Conservation (phyloP, 2,797 vertebrate genomes). For the Chiloscyllium punctatum region DNA sequence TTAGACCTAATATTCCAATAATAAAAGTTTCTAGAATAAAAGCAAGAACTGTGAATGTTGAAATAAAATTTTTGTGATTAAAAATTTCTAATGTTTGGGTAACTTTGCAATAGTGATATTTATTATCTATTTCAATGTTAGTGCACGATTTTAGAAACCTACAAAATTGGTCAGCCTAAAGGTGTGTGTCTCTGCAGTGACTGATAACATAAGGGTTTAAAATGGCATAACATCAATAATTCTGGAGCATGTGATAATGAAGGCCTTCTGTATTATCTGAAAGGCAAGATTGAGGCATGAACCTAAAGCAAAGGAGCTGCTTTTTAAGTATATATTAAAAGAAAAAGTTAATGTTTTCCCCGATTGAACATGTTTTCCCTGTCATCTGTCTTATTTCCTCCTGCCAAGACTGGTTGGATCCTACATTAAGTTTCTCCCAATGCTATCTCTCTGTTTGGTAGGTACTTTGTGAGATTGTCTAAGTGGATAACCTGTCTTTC, state of each 20-base stretch:
- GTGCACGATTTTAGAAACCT: not conserved
- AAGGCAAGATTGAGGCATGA: not conserved
- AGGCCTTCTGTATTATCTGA: not conserved
- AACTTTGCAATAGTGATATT: not conserved
- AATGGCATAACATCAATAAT: not conserved
- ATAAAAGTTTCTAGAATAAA: not conserved
- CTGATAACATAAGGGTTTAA: not conserved
- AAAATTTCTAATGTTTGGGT: not conserved
- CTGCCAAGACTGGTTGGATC: not conserved
- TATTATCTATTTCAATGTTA: not conserved
- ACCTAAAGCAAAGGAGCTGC: not conserved
- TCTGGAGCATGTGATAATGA: not conserved
- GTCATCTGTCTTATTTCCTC: not conserved
- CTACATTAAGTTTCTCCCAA: not conserved
- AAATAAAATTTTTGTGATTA: too few species aligned
- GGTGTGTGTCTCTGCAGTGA: not conserved
- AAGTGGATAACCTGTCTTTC: not conserved
- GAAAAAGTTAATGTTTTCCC: not conserved
- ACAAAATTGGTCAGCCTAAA: not conserved
- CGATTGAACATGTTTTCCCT: not conserved
- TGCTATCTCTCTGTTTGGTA: not conserved
- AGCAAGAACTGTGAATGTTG: too few species aligned
- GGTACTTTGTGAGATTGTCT: not conserved
- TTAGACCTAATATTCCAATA: not conserved
- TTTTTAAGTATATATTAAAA: not conserved